phyloP scores from a whole-genome alignment of 2,797 vertebrate genomes.

The Eleutherodactylus coqui region DNA sequence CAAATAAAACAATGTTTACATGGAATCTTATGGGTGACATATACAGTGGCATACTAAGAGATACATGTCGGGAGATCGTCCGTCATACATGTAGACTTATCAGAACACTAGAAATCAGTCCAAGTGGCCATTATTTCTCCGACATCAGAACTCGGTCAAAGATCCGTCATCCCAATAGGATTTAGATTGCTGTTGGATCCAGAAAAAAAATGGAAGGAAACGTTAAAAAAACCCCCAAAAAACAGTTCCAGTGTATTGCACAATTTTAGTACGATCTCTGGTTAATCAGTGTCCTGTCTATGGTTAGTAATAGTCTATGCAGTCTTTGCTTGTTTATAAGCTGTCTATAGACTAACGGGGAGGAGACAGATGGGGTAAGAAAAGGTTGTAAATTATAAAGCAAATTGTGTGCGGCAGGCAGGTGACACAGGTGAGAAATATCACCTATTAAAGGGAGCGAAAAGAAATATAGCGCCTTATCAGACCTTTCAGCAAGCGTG shows the following conservation, averaged over 20 bases:
- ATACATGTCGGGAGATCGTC: no score
- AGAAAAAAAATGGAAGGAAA: neutral
- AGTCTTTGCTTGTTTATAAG: neutral
- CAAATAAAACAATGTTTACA: no score
- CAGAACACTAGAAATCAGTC: no score
- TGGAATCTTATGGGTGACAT: no score
- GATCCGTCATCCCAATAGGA: neutral
- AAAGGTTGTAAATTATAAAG: conserved; percentile 29
- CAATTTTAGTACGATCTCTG: no score
- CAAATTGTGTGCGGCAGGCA: neutral
- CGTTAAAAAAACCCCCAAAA: neutral
- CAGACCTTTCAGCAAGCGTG: conserved; percentile 18
- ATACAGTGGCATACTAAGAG: no score
- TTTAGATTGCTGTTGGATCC: neutral
- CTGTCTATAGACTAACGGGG: neutral
- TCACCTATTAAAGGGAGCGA: conserved; percentile 42
- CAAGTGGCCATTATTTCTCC: no score
- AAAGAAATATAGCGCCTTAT: conserved; percentile 23
- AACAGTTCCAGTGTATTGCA: no score
- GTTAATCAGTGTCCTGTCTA: neutral
- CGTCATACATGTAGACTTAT: no score
- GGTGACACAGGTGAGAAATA: conserved; percentile 3
- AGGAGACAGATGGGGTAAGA: neutral
- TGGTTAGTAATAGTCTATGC: no score
- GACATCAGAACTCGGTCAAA: no score